phyloP scores from a whole-genome alignment of 2,113 vertebrate genomes.

The Rissa tridactyla region DNA sequence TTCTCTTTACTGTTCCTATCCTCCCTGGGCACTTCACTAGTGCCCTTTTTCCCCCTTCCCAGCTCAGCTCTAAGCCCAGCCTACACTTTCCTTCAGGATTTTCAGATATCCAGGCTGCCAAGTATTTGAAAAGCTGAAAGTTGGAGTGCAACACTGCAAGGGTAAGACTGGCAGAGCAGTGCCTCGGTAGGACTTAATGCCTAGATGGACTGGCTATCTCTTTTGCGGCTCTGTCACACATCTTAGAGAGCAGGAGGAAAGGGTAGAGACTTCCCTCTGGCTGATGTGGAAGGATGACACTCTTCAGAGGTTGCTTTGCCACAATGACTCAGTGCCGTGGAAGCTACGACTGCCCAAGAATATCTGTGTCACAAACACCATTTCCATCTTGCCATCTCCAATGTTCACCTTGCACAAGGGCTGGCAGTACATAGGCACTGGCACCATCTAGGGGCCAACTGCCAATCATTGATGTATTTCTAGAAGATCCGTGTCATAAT shows the following conservation, averaged over 20 bases:
- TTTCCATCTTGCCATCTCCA: background rate
- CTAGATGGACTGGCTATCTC: background rate
- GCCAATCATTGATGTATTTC: background rate
- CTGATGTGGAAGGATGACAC: background rate
- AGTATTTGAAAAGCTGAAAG: background rate
- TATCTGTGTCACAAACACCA: background rate
- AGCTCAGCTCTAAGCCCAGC: background rate
- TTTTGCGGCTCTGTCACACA: background rate
- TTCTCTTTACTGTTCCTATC: background rate
- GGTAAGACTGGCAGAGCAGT: background rate
- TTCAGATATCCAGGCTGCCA: background rate
- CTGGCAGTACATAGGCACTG: background rate
- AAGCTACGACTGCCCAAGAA: background rate
- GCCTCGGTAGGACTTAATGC: background rate
- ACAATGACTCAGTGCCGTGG: background rate
- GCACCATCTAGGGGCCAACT: background rate
- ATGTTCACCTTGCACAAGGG: background rate
- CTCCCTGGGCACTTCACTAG: background rate
- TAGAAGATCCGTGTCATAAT: background rate
- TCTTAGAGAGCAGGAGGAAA: background rate
- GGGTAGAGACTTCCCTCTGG: background rate
- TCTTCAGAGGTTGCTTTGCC: background rate
- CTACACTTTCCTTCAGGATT: background rate
- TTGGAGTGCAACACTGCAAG: background rate
- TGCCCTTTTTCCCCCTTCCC: background rate